These are phyloP conservation scores for Junco hyemalis DNA, from an alignment of 2,113 vertebrate species.

Conservation along the genomic window DNA sequence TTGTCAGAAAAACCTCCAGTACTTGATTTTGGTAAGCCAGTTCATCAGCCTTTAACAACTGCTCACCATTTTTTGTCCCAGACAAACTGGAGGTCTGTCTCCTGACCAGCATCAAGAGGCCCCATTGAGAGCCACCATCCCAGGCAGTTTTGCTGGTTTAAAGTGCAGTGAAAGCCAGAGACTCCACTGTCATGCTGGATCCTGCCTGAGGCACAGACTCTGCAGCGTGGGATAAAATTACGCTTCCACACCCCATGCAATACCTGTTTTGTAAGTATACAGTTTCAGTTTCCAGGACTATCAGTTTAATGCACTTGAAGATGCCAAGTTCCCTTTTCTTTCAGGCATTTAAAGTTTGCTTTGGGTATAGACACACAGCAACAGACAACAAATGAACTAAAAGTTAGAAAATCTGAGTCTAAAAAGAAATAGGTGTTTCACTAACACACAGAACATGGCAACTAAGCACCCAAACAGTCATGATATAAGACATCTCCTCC, in stretches of 20 bases:
- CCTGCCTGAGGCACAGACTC: not conserved
- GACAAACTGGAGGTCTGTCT: not conserved
- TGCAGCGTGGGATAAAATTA: not conserved
- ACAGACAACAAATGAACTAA: not conserved
- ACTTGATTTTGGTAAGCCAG: not conserved
- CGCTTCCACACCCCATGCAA: conserved; percentile 15
- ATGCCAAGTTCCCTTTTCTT: not conserved
- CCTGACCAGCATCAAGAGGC: not conserved
- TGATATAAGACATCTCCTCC: not conserved
- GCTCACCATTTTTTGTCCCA: not conserved
- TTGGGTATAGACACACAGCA: not conserved
- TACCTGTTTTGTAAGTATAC: conserved; percentile 36
- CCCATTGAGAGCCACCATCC: not conserved
- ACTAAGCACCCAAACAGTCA: not conserved
- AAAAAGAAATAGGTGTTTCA: not conserved
- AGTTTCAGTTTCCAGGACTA: conserved; percentile 34
- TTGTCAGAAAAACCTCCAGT: not conserved
- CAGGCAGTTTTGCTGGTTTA: not conserved
- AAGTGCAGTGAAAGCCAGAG: not conserved
- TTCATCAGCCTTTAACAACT: not conserved
- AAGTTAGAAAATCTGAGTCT: not conserved
- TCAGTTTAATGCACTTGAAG: not conserved
- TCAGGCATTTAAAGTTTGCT: not conserved
- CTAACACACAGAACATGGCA: not conserved
- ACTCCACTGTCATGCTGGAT: not conserved